Conservation (phyloP, 2,113 vertebrate genomes). For the Tragelaphus buxtoni region DNA sequence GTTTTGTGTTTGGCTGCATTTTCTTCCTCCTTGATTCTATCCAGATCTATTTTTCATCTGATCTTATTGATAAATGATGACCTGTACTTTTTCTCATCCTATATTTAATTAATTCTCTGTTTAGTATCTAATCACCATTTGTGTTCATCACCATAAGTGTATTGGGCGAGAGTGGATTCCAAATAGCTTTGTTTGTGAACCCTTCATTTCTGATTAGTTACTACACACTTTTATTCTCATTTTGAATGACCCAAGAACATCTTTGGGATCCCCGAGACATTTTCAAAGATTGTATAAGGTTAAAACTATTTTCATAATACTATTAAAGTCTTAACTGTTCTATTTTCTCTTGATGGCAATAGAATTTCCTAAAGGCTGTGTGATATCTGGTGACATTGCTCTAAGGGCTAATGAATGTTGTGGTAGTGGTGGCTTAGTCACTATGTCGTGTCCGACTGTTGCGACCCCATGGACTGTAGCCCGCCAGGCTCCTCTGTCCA, state of each 20-base stretch:
- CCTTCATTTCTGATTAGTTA: not conserved
- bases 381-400: not conserved
- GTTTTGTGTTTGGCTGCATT: not conserved
- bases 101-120: not conserved
- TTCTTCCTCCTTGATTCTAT: not conserved
- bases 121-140: not conserved
- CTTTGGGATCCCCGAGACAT: not conserved
- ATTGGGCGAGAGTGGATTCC: not conserved
- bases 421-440: not conserved
- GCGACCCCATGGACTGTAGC: accelerated
- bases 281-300: not conserved
- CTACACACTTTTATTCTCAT: not conserved
- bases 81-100: not conserved
- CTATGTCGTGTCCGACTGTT: accelerated
- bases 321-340: not conserved
- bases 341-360: not conserved
- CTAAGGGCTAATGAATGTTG: not conserved
- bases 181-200: not conserved
- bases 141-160: not conserved
- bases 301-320: not conserved
- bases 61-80: not conserved
- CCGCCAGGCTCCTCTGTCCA: not conserved
- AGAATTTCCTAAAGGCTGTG: not conserved
- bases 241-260: not conserved
- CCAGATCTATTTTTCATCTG: not conserved